Base-by-base conservation (phyloP, 2,113 vertebrate genomes). In the Eretmochelys imbricata region DNA sequence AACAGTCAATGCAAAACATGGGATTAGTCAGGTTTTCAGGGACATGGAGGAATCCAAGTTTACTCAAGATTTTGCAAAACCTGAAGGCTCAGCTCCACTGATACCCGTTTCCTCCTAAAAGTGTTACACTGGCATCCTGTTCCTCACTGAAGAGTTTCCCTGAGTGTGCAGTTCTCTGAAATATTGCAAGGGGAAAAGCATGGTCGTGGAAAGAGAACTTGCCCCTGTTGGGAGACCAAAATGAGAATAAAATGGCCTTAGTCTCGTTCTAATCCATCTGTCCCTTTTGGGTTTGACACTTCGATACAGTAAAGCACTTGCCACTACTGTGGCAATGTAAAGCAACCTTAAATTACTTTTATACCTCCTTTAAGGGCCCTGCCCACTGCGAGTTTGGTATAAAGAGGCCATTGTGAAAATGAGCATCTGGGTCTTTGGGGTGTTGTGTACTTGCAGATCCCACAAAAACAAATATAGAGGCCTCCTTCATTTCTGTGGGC, bases 381-480 rank as follows among this genome's bases (percentile, higher is more conserved):
- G n/a, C 22, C 20, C 72, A 12, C 20, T 46, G 72, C 20, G 38
- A 25, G 20, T 46, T 10, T 46, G 49, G 38, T 89, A 35, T 53
- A 6, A 1, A 3, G 38, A 82, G 75, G 48, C 51, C 51, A 54
- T 91, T 46, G 20, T 16, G n/a, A 92, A 50, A 62, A 62, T 62
- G 59, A 62, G 59, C 12, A 7, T 75, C 54, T 24, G 2, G 5
- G 10, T 35, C n/a, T 81, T 82, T 10, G 20, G 69, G 80, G 69
- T 2, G 31, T 38, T 38, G n/a, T 38, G n/a, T 35, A 17, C 20
- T 5, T 69, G 42, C 75, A 85, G 2, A 4, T 20, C 25, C 22
- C 46, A 20, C 38, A 16, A 82, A 48, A 35, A 38, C 54, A n/a
- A 69, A 87, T 0, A 1, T 0, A 0, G 51, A 87, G 20, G 42